Evolutionary conservation across 2,113 vertebrate species (phyloP).

Genomic region (Sapajus apella): DNA sequence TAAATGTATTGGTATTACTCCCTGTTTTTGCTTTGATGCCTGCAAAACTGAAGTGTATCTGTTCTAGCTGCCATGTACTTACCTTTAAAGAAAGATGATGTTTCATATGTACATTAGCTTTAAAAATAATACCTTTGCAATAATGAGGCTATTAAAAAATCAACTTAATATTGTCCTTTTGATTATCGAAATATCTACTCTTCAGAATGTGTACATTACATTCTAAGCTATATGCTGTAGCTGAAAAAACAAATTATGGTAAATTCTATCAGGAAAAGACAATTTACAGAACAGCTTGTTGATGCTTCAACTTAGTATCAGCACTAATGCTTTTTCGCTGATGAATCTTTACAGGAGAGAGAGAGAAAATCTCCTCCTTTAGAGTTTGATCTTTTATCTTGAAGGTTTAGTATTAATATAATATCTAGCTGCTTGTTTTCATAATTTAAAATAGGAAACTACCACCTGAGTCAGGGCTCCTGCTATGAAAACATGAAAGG

Average conservation of each 20-base stretch:
- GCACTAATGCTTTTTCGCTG: neutral
- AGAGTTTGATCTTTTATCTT: constrained; percentile 29
- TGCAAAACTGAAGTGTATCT: neutral
- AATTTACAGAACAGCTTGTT: neutral
- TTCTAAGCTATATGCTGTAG: neutral
- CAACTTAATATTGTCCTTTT: neutral
- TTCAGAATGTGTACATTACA: neutral
- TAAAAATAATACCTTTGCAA: neutral
- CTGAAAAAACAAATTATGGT: neutral
- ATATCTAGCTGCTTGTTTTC: neutral
- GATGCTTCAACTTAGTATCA: neutral
- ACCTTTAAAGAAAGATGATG: neutral
- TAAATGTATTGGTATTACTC: neutral
- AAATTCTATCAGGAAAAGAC: neutral
- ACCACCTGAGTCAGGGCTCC: neutral
- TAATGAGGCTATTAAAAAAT: neutral
- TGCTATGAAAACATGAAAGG: neutral
- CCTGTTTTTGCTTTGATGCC: neutral
- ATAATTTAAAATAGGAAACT: neutral
- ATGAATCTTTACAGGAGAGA: neutral
- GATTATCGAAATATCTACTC: neutral
- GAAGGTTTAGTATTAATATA: neutral
- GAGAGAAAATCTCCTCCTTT: neutral
- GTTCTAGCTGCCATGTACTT: neutral
- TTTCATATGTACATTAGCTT: neutral